These are phyloP conservation scores for Eptesicus fuscus DNA, from an alignment of 2,113 vertebrate species.

Conservation along the genomic window DNA sequence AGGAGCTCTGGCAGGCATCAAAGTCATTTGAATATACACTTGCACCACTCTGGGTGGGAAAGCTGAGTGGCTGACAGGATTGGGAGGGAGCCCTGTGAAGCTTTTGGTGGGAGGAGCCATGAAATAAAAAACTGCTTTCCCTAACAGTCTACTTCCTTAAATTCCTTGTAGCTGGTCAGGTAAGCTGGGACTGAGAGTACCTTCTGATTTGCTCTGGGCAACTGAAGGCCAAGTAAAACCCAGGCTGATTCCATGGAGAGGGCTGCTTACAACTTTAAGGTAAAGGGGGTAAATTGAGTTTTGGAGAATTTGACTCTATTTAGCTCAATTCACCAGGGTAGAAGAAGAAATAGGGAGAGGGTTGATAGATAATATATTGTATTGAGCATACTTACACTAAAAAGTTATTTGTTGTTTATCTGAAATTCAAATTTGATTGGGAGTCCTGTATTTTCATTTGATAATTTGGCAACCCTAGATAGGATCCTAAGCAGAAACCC, in stretches of 20 bases:
- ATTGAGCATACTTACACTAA: neutral
- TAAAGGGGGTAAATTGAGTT: constrained; percentile 16
- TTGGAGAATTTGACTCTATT: constrained; percentile 42
- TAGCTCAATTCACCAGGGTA: neutral
- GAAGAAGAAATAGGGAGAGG: neutral
- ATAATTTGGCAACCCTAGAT: constrained; percentile 18
- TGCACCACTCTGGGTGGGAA: constrained; percentile 42
- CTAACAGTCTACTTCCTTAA: constrained; percentile 65
- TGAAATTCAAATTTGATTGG: constrained; percentile 2
- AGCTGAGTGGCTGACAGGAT: constrained; percentile 25
- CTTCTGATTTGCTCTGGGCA: constrained; percentile 29
- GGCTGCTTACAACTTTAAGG: constrained; percentile 29
- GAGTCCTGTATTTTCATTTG: constrained; percentile 12
- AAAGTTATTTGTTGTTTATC: neutral
- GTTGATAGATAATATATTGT: neutral
- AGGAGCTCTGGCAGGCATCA: constrained; percentile 40
- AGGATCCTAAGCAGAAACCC: constrained; percentile 15
- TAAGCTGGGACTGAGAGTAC: constrained; percentile 50
- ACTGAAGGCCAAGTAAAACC: neutral
- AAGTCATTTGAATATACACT: constrained; percentile 30
- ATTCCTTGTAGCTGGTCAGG: constrained; percentile 71
- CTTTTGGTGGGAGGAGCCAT: constrained; percentile 66
- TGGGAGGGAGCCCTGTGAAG: constrained; percentile 44
- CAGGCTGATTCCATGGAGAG: neutral
- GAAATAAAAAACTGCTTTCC: constrained; percentile 57